A percentile compares a stretch with the other conserved stretches of the same genome.
Evolutionary conservation across 2,113 vertebrate species (phyloP).

Genomic region (Romanogobio albipinnatus): DNA sequence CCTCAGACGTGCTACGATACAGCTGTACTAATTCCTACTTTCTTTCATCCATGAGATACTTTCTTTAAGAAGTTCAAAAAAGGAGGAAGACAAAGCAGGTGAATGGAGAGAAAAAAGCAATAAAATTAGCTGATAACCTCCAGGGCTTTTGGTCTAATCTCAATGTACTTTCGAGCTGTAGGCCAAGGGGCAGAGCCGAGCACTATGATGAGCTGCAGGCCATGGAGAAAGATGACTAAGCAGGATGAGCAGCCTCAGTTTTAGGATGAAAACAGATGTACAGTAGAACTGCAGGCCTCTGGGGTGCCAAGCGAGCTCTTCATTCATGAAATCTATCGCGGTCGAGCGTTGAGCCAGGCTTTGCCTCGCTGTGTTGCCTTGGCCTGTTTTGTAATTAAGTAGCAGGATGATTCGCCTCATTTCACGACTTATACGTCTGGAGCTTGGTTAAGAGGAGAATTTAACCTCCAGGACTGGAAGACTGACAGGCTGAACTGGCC

Average conservation of each 20-base stretch:
- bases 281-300: conserved; percentile 19
- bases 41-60: conserved; percentile 52
- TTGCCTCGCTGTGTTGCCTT: conserved; percentile 22
- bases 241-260: neutral
- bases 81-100: conserved; percentile 14
- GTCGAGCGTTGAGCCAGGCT: conserved; percentile 10
- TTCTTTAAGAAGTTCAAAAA: conserved; percentile 32
- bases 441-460: conserved; percentile 35
- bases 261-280: conserved; percentile 56
- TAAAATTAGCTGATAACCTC: conserved; percentile 27
- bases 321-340: conserved; percentile 44
- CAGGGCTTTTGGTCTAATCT: conserved; percentile 35
- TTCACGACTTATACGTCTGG: conserved; percentile 33
- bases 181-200: conserved; percentile 13
- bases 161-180: conserved; percentile 20
- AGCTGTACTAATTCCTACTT: neutral
- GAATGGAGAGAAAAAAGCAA: conserved; percentile 1
- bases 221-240: conserved; percentile 3
- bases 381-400: conserved; percentile 51
- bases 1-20: conserved; percentile 22
- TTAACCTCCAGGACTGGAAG: conserved; percentile 18
- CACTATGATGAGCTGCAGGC: conserved; percentile 28
- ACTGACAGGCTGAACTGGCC: conserved; percentile 14
- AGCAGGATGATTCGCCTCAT: conserved; percentile 51
- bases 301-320: conserved; percentile 37